Evolutionary conservation across 2,888 invertebrate species (phyloP).

Genomic region (Drosophila mercatorum): DNA sequence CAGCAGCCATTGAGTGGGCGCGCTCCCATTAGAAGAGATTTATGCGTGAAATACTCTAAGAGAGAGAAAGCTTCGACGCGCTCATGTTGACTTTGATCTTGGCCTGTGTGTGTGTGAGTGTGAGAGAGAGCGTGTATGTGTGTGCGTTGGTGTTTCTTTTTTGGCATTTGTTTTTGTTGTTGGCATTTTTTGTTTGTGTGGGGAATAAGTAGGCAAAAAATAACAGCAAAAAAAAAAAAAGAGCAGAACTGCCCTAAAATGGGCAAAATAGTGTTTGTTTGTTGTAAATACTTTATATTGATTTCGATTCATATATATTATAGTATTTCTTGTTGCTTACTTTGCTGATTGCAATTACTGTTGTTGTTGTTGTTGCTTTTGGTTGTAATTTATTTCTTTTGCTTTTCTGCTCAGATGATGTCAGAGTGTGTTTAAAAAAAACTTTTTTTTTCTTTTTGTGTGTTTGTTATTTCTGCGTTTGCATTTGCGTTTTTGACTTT

Average conservation of each 20-base stretch:
- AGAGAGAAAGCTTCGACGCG: constrained; percentile 30
- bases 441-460: constrained; percentile 19
- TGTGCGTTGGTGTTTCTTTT: constrained; percentile 50
- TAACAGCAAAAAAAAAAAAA: constrained; percentile 11
- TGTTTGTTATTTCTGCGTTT: constrained; percentile 37
- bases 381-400: constrained; percentile 18
- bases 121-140: background rate
- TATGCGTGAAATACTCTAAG: constrained; percentile 38
- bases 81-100: constrained; percentile 75
- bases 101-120: constrained; percentile 31
- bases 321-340: constrained; percentile 23
- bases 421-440: constrained; percentile 65
- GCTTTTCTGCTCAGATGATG: constrained; percentile 62
- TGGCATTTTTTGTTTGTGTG: constrained; percentile 59
- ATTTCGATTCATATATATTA: constrained; percentile 13
- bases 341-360: constrained; percentile 29
- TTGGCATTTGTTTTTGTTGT: constrained; percentile 58
- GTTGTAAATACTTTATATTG: constrained; percentile 25
- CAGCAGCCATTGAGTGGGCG: constrained; percentile 44
- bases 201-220: constrained; percentile 54
- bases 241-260: constrained; percentile 46
- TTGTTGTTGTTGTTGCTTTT: background rate
- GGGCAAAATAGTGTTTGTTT: constrained; percentile 38
- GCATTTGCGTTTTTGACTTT: constrained; percentile 32
- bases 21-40: constrained; percentile 61